Evolutionary conservation across 2,888 invertebrate species (phyloP).

Genomic region (Muscina levida): DNA sequence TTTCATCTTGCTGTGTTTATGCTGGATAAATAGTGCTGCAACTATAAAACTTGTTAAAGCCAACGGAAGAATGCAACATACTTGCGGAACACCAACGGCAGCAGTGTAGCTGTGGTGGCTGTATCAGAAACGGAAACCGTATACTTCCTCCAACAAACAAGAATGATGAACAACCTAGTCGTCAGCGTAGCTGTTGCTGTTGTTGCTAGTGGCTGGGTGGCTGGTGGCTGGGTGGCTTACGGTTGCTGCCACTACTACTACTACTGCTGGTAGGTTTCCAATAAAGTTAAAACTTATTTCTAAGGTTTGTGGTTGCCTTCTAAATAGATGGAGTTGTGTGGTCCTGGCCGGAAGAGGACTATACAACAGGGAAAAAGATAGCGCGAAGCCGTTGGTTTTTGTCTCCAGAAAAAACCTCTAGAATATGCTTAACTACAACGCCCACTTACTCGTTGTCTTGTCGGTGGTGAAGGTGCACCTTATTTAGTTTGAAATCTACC

Average conservation of each 20-base stretch:
- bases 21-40: slow-evolving; percentile 52
- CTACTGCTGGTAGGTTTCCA: slow-evolving; percentile 29
- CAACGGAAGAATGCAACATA: slow-evolving; percentile 39
- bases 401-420: slow-evolving; percentile 41
- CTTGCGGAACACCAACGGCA: slow-evolving; percentile 24
- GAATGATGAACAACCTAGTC: slow-evolving; percentile 54
- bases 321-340: slow-evolving; percentile 46
- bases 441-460: slow-evolving; percentile 4
- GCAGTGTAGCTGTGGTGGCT: slow-evolving; percentile 20
- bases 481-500: background rate
- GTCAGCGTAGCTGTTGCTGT: background rate
- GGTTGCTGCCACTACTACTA: slow-evolving; percentile 6
- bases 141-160: background rate
- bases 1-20: slow-evolving; percentile 39
- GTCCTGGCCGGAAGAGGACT: no score
- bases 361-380: no score
- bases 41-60: slow-evolving; percentile 53
- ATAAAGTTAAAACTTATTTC: slow-evolving; percentile 39
- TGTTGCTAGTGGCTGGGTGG: no score
- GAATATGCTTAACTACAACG: slow-evolving; percentile 37
- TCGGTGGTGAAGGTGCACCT: background rate
- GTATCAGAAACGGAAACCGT: slow-evolving; percentile 7
- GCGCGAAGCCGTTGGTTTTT: slow-evolving; percentile 9
- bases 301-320: slow-evolving; percentile 55
- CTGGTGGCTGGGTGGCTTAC: background rate